Conservation (phyloP, 2,888 invertebrate genomes). For the Cephalotes varians region DNA sequence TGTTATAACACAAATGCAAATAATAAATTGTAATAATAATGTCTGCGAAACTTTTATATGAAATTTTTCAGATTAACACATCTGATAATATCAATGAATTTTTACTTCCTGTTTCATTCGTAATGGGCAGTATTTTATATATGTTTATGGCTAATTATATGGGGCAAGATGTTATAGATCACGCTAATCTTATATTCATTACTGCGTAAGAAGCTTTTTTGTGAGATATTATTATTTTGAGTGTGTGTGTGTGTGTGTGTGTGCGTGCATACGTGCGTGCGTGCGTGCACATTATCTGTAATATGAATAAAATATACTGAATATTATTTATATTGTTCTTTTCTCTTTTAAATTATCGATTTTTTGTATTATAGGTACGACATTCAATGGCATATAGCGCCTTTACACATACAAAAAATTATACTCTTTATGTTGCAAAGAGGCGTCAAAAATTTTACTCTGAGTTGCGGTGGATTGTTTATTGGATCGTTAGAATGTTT, state of each 20-base stretch:
- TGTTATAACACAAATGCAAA: no score
- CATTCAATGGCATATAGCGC: slow-evolving; percentile 1
- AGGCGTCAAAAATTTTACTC: background rate
- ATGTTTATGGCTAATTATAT: slow-evolving; percentile 4
- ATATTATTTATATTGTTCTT: background rate
- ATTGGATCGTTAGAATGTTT: background rate
- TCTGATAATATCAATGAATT: background rate
- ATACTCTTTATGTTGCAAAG: slow-evolving; percentile 19
- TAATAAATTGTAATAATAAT: no score
- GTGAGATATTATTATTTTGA: no score
- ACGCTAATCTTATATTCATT: background rate
- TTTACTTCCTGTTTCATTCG: background rate
- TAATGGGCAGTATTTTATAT: background rate
- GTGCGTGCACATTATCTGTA: background rate
- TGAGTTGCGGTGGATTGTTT: background rate
- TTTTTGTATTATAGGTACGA: background rate
- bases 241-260: no score
- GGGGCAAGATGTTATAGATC: background rate
- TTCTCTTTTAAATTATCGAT: background rate
- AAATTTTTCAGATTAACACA: background rate
- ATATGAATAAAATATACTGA: background rate
- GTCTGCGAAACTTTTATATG: no score
- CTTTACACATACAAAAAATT: background rate
- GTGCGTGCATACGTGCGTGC: no score
- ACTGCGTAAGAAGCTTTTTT: background rate